phyloP scores from a whole-genome alignment of 2,113 vertebrate genomes.

The Aspiorhynchus laticeps region DNA sequence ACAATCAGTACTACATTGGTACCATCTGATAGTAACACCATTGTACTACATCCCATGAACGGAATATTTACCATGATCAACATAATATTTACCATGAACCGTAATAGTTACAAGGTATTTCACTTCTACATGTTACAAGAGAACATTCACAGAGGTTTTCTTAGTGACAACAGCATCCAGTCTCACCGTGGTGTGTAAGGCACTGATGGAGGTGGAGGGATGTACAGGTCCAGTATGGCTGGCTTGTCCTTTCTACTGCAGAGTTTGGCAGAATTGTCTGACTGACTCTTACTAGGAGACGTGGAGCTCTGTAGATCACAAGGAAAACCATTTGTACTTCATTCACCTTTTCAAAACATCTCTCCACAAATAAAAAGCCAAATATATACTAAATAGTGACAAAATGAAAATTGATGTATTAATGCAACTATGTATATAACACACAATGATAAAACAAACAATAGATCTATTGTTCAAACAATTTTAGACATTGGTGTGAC shows the following conservation, averaged over 20 bases:
- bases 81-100: neutral
- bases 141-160: neutral
- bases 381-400: neutral
- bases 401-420: neutral
- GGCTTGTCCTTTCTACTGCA: constrained; percentile 83
- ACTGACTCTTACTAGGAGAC: constrained; percentile 67
- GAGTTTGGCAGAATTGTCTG: constrained; percentile 74
- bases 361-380: neutral
- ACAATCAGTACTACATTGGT: too few species aligned
- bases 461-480: neutral
- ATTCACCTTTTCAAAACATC: neutral
- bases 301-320: constrained; percentile 74
- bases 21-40: neutral
- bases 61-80: neutral
- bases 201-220: constrained; percentile 87
- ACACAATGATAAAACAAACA: neutral
- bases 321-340: neutral
- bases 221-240: constrained; percentile 86
- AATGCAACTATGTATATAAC: neutral
- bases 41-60: neutral
- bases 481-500: neutral
- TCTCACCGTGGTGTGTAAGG: constrained; percentile 87
- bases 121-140: neutral
- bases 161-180: neutral
- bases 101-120: neutral